Evolutionary conservation across 2,113 vertebrate species (phyloP).

Genomic region (Phoenicopterus ruber): DNA sequence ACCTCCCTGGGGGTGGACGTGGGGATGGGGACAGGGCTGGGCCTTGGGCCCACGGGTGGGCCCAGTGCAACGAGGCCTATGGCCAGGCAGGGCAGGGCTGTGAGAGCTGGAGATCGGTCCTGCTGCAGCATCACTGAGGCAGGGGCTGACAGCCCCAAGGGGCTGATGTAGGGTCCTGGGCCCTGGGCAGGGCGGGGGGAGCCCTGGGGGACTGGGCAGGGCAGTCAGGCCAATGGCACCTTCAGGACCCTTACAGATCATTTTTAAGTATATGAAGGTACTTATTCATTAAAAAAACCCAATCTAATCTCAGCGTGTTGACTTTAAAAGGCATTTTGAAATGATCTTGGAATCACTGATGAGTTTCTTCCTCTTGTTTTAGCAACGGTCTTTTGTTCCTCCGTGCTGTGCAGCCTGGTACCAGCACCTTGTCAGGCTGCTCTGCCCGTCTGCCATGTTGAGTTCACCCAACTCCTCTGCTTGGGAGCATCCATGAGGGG

Average conservation of each 20-base stretch:
- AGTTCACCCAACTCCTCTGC: background rate
- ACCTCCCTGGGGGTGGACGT: background rate
- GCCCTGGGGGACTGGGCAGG: background rate
- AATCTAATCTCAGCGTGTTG: background rate
- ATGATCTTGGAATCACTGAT: background rate
- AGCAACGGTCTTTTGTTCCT: background rate
- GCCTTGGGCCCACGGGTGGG: rapidly evolving
- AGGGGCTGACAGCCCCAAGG: background rate
- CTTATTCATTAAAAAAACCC: background rate
- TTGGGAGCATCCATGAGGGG: background rate
- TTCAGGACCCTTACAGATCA: rapidly evolving
- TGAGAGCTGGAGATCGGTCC: background rate
- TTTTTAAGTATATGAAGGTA: background rate
- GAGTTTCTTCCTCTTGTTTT: background rate
- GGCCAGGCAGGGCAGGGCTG: background rate
- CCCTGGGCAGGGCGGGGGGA: background rate
- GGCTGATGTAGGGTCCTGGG: background rate
- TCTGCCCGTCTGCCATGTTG: background rate
- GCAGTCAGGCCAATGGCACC: background rate
- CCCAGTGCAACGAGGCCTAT: rapidly evolving
- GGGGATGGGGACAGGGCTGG: rapidly evolving
- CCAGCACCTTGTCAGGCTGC: background rate
- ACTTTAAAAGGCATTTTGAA: background rate
- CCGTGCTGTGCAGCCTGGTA: background rate
- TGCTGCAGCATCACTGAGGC: rapidly evolving